A percentile compares a stretch with the other conserved stretches of the same genome.
Conservation (phyloP, 2,113 vertebrate species). For the Centropristis striata region DNA sequence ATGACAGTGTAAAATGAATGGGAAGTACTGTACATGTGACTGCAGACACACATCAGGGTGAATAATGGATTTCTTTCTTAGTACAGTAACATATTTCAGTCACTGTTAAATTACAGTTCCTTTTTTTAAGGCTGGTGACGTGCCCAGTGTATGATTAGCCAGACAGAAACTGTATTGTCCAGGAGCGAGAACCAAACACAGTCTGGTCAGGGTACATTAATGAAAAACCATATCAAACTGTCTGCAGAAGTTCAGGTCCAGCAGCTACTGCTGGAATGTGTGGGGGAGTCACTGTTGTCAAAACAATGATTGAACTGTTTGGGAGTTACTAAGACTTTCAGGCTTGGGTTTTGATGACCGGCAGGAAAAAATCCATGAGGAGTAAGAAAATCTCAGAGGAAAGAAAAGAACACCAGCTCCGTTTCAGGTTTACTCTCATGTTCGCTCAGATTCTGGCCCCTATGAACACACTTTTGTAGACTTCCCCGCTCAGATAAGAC, state of each 20-base stretch:
- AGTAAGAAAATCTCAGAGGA: slow-evolving; percentile 28
- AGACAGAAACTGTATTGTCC: slow-evolving; percentile 27
- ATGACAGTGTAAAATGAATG: slow-evolving; percentile 40
- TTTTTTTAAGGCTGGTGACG: not conserved
- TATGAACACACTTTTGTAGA: slow-evolving; percentile 13
- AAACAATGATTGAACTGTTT: slow-evolving; percentile 72
- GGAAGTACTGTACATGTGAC: slow-evolving; percentile 52
- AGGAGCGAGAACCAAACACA: not conserved
- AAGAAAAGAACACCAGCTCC: too few relatives aligned
- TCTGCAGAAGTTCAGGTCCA: slow-evolving; percentile 2
- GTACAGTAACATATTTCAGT: slow-evolving; percentile 1
- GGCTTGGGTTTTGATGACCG: slow-evolving; percentile 28
- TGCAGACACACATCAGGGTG: slow-evolving; percentile 14
- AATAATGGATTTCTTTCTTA: slow-evolving; percentile 41
- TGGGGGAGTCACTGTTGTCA: slow-evolving; percentile 67
- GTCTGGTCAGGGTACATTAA: not conserved
- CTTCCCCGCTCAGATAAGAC: not conserved
- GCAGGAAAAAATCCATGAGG: slow-evolving; percentile 19
- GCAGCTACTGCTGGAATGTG: slow-evolving; percentile 62
- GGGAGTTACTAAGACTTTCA: slow-evolving; percentile 53
- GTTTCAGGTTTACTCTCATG: slow-evolving; percentile 24
- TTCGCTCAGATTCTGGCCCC: slow-evolving; percentile 17
- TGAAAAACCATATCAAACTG: slow-evolving; percentile 29
- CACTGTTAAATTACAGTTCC: not conserved
- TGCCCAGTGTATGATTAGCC: slow-evolving; percentile 3